phyloP scores from a whole-genome alignment of 2,113 vertebrate species.

The Cinclus cinclus region DNA sequence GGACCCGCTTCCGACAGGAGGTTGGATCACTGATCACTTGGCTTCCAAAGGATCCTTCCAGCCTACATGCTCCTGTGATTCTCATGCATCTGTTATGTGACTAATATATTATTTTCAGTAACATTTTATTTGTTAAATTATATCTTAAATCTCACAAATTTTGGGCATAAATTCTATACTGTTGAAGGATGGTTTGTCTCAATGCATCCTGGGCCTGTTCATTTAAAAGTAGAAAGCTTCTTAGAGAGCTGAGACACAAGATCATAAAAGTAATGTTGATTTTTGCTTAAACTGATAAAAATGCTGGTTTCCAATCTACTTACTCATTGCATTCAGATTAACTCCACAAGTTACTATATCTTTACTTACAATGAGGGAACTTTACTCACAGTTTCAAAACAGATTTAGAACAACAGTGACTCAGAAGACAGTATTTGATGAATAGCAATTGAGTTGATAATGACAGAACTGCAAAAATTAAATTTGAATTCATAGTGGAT shows the following conservation, averaged over 20 bases:
- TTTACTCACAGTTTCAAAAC: conserved; percentile 46
- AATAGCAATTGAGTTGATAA: conserved; percentile 28
- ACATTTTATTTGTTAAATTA: neutral
- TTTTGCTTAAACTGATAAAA: neutral
- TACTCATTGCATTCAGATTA: neutral
- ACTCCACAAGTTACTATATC: neutral
- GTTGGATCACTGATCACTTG: neutral
- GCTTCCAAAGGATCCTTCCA: neutral
- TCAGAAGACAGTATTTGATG: conserved; percentile 51
- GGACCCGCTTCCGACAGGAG: neutral
- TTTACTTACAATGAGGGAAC: conserved; percentile 12
- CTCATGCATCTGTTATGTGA: neutral
- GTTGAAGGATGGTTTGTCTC: neutral
- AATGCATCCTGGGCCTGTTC: neutral
- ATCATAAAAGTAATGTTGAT: neutral
- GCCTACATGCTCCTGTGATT: neutral
- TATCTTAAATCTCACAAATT: neutral
- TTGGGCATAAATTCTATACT: neutral
- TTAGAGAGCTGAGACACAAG: neutral
- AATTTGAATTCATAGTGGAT: conserved; percentile 41
- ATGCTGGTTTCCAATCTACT: neutral
- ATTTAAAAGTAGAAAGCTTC: neutral
- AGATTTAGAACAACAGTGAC: conserved; percentile 52
- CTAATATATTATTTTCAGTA: neutral
- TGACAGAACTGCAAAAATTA: conserved; percentile 42